Evolutionary conservation across 2,888 invertebrate species (phyloP).

Genomic region (Trachelus tabidus): DNA sequence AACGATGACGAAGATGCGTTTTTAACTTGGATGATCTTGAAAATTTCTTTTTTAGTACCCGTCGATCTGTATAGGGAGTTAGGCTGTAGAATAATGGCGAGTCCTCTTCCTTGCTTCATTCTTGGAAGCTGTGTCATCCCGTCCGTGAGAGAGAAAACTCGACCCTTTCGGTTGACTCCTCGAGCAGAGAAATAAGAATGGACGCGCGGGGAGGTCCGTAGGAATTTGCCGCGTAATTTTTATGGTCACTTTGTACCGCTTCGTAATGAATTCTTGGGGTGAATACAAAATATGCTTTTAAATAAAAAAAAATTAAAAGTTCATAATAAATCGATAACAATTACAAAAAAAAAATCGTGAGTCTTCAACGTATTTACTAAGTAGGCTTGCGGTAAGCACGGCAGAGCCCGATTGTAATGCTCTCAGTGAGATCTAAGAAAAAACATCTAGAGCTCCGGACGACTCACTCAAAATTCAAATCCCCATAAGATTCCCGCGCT

Average conservation of each 20-base stretch:
- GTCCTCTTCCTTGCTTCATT: neutral
- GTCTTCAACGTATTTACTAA: neutral
- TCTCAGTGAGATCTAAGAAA: neutral
- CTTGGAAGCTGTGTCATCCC: neutral
- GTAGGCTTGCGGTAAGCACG: neutral
- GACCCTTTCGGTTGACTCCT: neutral
- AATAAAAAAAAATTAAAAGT: neutral
- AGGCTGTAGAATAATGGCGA: neutral
- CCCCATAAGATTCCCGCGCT: constrained; percentile 27
- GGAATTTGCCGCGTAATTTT: constrained; percentile 63
- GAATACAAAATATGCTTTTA: neutral
- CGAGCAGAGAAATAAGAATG: neutral
- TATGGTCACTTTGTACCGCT: constrained; percentile 49
- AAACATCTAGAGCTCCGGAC: neutral
- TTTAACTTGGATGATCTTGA: no score
- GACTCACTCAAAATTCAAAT: constrained; percentile 36
- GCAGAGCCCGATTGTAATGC: neutral
- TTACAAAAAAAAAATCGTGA: neutral
- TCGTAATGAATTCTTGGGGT: constrained; percentile 36
- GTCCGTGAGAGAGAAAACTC: neutral
- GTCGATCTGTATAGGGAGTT: neutral
- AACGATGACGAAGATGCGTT: neutral
- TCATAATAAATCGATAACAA: neutral
- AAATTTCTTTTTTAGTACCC: neutral
- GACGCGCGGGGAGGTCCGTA: constrained; percentile 58